phyloP scores from a whole-genome alignment of 1,140 invertebrate species.

The Drosophila orena region DNA sequence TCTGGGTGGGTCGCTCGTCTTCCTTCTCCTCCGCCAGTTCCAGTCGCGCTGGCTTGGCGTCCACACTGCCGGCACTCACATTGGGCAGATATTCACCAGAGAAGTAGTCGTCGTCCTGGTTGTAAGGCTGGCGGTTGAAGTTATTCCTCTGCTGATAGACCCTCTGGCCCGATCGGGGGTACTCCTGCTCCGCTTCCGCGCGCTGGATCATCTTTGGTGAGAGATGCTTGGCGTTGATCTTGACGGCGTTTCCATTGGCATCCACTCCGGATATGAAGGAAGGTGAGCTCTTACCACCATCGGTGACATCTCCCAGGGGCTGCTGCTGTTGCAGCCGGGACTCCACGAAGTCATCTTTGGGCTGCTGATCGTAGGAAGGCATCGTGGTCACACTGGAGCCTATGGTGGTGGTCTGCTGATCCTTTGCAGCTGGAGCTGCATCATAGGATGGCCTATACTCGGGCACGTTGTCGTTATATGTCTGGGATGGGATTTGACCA shows the following conservation, averaged over 20 bases:
- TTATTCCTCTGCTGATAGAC: slow-evolving; percentile 50
- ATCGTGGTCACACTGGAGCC: slow-evolving; percentile 76
- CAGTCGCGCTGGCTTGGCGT: slow-evolving; percentile 69
- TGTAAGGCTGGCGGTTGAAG: slow-evolving; percentile 60
- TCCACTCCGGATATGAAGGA: slow-evolving; percentile 52
- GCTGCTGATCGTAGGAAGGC: slow-evolving; percentile 65
- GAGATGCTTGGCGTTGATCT: slow-evolving; percentile 63
- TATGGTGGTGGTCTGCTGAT: slow-evolving; percentile 64
- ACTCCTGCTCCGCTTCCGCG: slow-evolving; percentile 60
- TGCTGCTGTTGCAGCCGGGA: slow-evolving; percentile 59
- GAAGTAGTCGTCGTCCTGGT: slow-evolving; percentile 70
- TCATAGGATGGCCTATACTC: slow-evolving; percentile 61
- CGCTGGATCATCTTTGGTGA: slow-evolving; percentile 58
- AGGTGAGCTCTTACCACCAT: slow-evolving; percentile 30
- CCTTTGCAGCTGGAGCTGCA: slow-evolving; percentile 24
- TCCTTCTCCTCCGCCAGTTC: slow-evolving; percentile 39
- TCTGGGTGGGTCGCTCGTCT: slow-evolving; percentile 46
- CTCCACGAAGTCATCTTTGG: slow-evolving; percentile 72
- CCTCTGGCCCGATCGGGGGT: slow-evolving; percentile 36
- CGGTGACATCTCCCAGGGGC: slow-evolving; percentile 47
- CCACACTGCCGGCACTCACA: slow-evolving; percentile 60
- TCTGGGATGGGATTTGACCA: slow-evolving; percentile 53
- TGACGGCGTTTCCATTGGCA: slow-evolving; percentile 61
- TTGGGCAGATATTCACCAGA: slow-evolving; percentile 68
- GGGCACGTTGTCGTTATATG: slow-evolving; percentile 56